Base-by-base conservation (phyloP, 1,140 invertebrate species). In the Bombus pyrosoma region DNA sequence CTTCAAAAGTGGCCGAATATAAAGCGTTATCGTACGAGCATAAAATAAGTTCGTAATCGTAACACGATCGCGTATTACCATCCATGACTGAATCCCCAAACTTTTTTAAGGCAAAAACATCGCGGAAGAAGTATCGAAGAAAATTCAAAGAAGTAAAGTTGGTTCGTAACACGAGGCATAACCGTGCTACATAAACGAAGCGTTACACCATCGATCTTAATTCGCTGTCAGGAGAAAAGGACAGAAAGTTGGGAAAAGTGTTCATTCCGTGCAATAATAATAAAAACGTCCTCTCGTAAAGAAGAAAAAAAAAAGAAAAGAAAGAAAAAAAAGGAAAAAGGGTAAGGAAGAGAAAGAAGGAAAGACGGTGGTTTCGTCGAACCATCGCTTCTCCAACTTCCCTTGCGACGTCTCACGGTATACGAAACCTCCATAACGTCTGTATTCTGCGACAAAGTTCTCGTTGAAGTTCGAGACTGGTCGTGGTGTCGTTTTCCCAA, bases 401-500 rank as follows among this genome's bases (percentile, higher is more conserved):
- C 62, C 41, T n/a, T n/a, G 66, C 34, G 57, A 37, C 37, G 64
- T 39, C 74, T 59, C 64, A 43, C 41, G 68, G 66, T 72, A 68
- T 81, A 74, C 43, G 69, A 43, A 59, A 68, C 69, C 71, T 77
- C 66, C 66, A 32, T 72, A 77, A 86, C 81, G 85, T 86, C 85
- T 83, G 81, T 83, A 83, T 83, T 62, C 72, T 9, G 81, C 80
- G 85, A 81, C 79, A 87, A 89, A 89, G 80, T 86, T 89, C 75
- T 66, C 71, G 71, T 79, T 64, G 88, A 83, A 82, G 77, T 89
- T 89, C 79, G 86, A 85, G 82, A 62, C 85, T 72, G 68, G 78
- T 78, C 89, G 82, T 66, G 88, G 77, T 87, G 87, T 81, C 88
- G 89, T 90, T 90, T 80, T 87, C 86, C 86, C 86, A 87, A 71